Conservation (phyloP, 2,888 invertebrate genomes). For the Alviniconcha strummeri region DNA sequence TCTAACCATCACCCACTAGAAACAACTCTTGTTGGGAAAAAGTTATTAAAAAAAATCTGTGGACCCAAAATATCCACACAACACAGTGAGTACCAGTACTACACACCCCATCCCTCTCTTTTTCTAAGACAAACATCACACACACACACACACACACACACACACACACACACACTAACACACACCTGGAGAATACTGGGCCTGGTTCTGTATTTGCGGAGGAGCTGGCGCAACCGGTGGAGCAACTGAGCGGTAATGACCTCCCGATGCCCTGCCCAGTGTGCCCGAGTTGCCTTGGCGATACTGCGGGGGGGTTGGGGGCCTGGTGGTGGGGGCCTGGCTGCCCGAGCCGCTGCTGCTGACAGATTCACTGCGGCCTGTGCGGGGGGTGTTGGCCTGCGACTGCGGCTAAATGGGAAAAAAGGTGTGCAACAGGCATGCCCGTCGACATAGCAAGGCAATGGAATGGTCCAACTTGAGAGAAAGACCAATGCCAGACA, state of each 20-base stretch:
- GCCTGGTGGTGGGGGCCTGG: slow-evolving; percentile 91
- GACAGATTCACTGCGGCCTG: slow-evolving; percentile 55
- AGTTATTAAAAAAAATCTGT: too few species aligned
- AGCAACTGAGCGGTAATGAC: slow-evolving; percentile 82
- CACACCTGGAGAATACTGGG: slow-evolving; percentile 28
- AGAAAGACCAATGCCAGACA: too few species aligned
- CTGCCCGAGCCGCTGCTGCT: slow-evolving; percentile 53
- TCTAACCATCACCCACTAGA: too few species aligned
- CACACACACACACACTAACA: neutral
- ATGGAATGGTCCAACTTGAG: too few species aligned
- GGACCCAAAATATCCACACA: too few species aligned
- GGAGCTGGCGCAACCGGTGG: slow-evolving; percentile 92
- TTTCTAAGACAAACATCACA: neutral
- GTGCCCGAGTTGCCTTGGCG: slow-evolving; percentile 47
- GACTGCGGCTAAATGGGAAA: slow-evolving; percentile 32
- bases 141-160: neutral
- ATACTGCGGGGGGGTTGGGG: slow-evolving; percentile 89
- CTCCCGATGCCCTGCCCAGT: slow-evolving; percentile 55
- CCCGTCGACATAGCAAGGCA: too few species aligned
- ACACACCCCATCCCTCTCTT: too few species aligned
- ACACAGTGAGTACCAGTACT: too few species aligned
- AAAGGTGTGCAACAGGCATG: too few species aligned
- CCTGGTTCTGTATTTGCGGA: neutral
- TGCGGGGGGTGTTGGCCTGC: slow-evolving; percentile 44
- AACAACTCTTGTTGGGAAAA: too few species aligned